Conservation (phyloP, 2,113 vertebrate species). For the Pituophis catenifer region DNA sequence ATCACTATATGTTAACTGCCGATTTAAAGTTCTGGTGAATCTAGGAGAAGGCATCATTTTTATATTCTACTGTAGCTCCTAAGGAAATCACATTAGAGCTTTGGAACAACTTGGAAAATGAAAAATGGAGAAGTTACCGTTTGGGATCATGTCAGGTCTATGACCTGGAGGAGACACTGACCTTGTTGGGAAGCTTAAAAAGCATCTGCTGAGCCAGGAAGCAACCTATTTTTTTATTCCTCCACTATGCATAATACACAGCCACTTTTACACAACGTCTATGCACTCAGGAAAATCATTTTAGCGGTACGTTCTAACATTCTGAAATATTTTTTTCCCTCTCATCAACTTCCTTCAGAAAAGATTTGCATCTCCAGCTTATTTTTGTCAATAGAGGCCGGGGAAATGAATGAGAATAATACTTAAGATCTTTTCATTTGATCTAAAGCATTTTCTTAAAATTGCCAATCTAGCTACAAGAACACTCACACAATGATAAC, state of each 20-base stretch:
- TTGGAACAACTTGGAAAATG: not conserved
- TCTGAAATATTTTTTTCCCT: not conserved
- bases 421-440: slow-evolving; percentile 56
- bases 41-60: not conserved
- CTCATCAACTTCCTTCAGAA: slow-evolving; percentile 31
- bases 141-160: not conserved
- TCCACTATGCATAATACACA: not conserved
- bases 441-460: slow-evolving; percentile 57
- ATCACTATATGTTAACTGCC: not conserved
- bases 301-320: not conserved
- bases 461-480: slow-evolving; percentile 48
- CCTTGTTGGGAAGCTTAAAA: not conserved
- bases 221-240: not conserved
- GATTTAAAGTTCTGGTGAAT: not conserved
- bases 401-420: slow-evolving; percentile 41
- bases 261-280: not conserved
- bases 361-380: slow-evolving; percentile 31
- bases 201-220: not conserved
- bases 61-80: not conserved
- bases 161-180: not conserved
- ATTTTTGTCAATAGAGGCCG: slow-evolving; percentile 28
- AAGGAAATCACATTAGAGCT: not conserved
- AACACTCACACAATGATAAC: slow-evolving; percentile 46
- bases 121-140: not conserved
- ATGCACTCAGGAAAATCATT: not conserved